Percentiles rank a stretch among this genome's conserved stretches.
These are phyloP conservation scores for Lasioglossum morio DNA, from an alignment of 2,888 invertebrate species.

Conservation along the genomic window DNA sequence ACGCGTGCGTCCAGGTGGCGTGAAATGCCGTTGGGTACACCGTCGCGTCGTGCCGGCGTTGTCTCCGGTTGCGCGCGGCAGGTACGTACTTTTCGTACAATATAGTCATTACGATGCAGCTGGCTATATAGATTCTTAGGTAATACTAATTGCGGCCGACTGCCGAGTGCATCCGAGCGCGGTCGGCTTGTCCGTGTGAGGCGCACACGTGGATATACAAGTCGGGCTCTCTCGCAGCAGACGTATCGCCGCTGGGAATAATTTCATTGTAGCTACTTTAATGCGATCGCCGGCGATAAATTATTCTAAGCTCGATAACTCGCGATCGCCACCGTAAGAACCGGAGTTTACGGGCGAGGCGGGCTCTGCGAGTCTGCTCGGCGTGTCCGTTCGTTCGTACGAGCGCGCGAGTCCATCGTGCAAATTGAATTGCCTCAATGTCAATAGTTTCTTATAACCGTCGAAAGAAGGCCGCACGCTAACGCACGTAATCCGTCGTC, in stretches of 20 bases:
- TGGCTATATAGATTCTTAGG: constrained; percentile 76
- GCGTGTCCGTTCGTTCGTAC: constrained; percentile 16
- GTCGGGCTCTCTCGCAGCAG: background rate
- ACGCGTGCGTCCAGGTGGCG: constrained; percentile 76
- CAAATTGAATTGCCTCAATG: constrained; percentile 62
- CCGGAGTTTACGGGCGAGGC: constrained; percentile 58
- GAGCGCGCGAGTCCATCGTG: constrained; percentile 40
- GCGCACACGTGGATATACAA: constrained; percentile 29
- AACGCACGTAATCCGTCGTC: constrained; percentile 42
- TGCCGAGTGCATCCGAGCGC: constrained; percentile 52
- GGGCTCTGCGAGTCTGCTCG: background rate
- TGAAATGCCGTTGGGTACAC: constrained; percentile 64
- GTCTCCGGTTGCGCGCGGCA: constrained; percentile 14
- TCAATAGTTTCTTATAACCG: constrained; percentile 45
- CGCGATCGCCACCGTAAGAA: constrained; percentile 51
- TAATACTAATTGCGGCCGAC: constrained; percentile 75
- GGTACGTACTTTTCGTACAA: constrained; percentile 38
- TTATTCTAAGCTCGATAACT: constrained; percentile 53
- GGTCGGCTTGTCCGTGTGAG: constrained; percentile 12
- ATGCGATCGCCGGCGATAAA: constrained; percentile 60
- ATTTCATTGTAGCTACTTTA: constrained; percentile 71
- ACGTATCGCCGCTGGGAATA: constrained; percentile 50
- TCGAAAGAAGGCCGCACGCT: constrained; percentile 50
- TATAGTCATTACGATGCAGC: constrained; percentile 51
- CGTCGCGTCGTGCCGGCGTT: background rate